Percentiles rank a stretch among this genome's conserved stretches.
These are phyloP conservation scores for Argynnis bischoffii DNA, from an alignment of 2,888 invertebrate genomes.

Conservation along the genomic window DNA sequence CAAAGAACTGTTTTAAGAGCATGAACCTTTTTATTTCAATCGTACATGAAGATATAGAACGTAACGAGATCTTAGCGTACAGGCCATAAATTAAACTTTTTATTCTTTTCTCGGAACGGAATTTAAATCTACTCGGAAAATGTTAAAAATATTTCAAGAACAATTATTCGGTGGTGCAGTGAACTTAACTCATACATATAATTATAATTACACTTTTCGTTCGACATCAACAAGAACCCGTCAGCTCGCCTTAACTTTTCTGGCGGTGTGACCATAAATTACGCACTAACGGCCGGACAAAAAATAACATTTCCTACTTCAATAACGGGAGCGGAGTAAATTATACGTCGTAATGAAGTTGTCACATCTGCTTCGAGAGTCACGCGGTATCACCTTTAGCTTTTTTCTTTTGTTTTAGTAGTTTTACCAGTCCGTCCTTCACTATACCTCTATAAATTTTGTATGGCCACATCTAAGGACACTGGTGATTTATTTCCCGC, in stretches of 20 bases:
- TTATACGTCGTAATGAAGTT: constrained; percentile 73
- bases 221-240: constrained; percentile 46
- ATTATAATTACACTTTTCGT: constrained; percentile 43
- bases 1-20: constrained; percentile 8
- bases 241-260: constrained; percentile 58
- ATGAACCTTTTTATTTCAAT: constrained; percentile 14
- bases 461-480: constrained; percentile 71
- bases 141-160: constrained; percentile 42
- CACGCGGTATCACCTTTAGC: constrained; percentile 59
- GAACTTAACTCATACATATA: constrained; percentile 43
- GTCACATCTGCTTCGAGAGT: constrained; percentile 72
- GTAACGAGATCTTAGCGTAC: constrained; percentile 34
- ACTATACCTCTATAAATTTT: constrained; percentile 76
- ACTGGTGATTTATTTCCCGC: constrained; percentile 79
- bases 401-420: constrained; percentile 61
- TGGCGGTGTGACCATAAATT: constrained; percentile 72
- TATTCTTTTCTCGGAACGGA: constrained; percentile 39
- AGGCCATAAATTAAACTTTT: constrained; percentile 37
- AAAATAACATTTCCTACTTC: constrained; percentile 74
- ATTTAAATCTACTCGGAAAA: constrained; percentile 42
- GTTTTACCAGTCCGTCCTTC: constrained; percentile 61
- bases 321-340: constrained; percentile 77
- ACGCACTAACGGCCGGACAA: constrained; percentile 65
- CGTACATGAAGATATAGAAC: constrained; percentile 20
- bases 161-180: constrained; percentile 45